These are phyloP conservation scores for Ascaphus truei DNA, from an alignment of 2,113 vertebrate genomes.

Conservation along the genomic window DNA sequence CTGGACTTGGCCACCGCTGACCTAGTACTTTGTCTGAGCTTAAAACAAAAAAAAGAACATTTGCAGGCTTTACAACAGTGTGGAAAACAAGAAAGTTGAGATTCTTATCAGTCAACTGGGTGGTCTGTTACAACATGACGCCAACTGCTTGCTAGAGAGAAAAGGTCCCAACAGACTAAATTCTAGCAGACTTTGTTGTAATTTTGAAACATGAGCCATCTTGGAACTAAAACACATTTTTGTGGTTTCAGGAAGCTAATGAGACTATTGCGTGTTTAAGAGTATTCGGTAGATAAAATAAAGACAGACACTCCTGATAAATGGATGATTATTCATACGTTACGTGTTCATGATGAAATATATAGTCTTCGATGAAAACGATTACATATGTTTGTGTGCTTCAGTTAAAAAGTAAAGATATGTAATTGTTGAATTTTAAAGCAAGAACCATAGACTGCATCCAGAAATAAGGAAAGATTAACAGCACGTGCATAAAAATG, in stretches of 20 bases:
- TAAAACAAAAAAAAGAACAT: background rate
- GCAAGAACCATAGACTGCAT: too few relatives aligned
- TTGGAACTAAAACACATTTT: constrained; percentile 20
- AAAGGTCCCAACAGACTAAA: constrained; percentile 25
- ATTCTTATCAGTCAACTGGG: constrained; percentile 1
- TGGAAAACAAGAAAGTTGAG: constrained; percentile 23
- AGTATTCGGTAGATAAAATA: background rate
- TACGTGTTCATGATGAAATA: too few relatives aligned
- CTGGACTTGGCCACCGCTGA: too few relatives aligned
- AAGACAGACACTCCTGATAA: too few relatives aligned
- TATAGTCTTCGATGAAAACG: too few relatives aligned
- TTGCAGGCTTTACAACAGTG: constrained; percentile 14
- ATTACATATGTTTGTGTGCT: too few relatives aligned
- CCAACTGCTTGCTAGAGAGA: constrained; percentile 5
- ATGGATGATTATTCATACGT: too few relatives aligned
- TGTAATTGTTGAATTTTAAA: too few relatives aligned
- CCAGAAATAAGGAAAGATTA: too few relatives aligned
- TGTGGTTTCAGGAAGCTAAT: background rate
- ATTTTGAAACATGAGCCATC: constrained; percentile 23
- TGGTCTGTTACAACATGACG: background rate
- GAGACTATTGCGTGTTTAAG: background rate
- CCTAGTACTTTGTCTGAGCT: too few relatives aligned
- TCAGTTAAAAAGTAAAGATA: too few relatives aligned
- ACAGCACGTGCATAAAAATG: too few relatives aligned
- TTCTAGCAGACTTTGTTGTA: constrained; percentile 24